Evolutionary conservation across 2,797 vertebrate genomes (phyloP).

Genomic region (Sebastes goodei): DNA sequence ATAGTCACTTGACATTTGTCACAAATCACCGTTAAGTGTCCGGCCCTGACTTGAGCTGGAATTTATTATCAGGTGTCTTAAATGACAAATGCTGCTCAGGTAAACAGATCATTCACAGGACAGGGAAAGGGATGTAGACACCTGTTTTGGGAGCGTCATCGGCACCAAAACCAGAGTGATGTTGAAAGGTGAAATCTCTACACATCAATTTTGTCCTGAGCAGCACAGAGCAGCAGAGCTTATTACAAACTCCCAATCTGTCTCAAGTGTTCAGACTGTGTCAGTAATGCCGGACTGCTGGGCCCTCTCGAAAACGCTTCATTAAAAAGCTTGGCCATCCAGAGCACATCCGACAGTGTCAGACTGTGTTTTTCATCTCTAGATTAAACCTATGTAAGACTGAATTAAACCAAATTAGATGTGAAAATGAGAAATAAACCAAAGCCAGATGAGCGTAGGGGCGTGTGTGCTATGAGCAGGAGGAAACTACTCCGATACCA

Average conservation of each 20-base stretch:
- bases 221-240: conserved; percentile 69
- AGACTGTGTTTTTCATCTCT: conserved; percentile 80
- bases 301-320: conserved; percentile 72
- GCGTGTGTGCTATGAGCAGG: conserved; percentile 8
- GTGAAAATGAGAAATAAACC: conserved; percentile 81
- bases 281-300: conserved; percentile 64
- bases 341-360: conserved; percentile 80
- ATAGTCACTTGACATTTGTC: conserved; percentile 69
- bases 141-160: conserved; percentile 61
- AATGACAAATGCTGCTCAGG: conserved; percentile 70
- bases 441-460: conserved; percentile 57
- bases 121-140: conserved; percentile 63
- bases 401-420: conserved; percentile 83
- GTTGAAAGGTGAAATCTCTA: conserved; percentile 75
- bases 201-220: conserved; percentile 65
- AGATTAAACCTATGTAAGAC: conserved; percentile 79
- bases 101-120: conserved; percentile 68
- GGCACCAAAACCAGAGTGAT: conserved; percentile 53
- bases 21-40: conserved; percentile 55
- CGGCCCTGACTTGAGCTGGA: conserved; percentile 33
- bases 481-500: conserved; percentile 41
- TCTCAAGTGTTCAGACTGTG: conserved; percentile 76
- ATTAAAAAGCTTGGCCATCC: conserved; percentile 79
- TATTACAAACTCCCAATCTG: conserved; percentile 79
- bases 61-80: conserved; percentile 68